Base-by-base conservation (phyloP, 92 coral and sea anemone genomes). In the Zoanthus sociatus region DNA sequence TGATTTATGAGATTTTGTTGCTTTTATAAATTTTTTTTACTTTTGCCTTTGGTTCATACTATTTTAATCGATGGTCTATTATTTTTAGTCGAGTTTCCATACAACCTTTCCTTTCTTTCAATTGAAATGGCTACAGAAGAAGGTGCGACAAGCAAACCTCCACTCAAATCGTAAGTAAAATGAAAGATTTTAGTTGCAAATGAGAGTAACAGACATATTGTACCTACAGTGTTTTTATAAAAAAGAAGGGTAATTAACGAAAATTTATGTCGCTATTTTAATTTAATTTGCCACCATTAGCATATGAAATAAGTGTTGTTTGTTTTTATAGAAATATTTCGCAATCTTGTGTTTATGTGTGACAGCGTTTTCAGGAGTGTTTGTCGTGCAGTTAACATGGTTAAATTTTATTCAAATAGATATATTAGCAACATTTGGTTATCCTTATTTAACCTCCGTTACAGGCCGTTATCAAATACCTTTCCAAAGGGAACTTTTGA, bases 41-140 rank as follows among this genome's bases (percentile, higher is more conserved):
- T 83, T 83, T 68, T 67, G 30, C 54, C 18, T 83, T 67, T 83
- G 87, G 87, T 83, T 83, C 63, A 83, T 83, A 67, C 78, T 55
- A 78, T 78, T 78, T 78, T 71, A 83, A 48, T 83, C 33, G 78
- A 71, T 70, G 67, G 20, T 32, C 87, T 53, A 70, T 46, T 83
- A 83, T 15, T 83, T 71, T 69, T 21, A 68, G 48, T 44, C 26
- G 61, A 69, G 78, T 67, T 83, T 83, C 73, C 68, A 77, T 33
- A 42, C 75, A 83, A 73, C 47, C 68, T 83, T 68, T 16, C 78
- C 26, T 26, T 73, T 73, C 78, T 56, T 73, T 73, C 46, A 73
- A 73, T 46, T 58, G 77, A 71, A 64, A 69, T 83, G 78, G 75
- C 87, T 44, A 68, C 71, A 26, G 26, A 26, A 26, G 0, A 26